Conservation (phyloP, 2,797 vertebrate species). For the Acrossocheilus fasciatus region DNA sequence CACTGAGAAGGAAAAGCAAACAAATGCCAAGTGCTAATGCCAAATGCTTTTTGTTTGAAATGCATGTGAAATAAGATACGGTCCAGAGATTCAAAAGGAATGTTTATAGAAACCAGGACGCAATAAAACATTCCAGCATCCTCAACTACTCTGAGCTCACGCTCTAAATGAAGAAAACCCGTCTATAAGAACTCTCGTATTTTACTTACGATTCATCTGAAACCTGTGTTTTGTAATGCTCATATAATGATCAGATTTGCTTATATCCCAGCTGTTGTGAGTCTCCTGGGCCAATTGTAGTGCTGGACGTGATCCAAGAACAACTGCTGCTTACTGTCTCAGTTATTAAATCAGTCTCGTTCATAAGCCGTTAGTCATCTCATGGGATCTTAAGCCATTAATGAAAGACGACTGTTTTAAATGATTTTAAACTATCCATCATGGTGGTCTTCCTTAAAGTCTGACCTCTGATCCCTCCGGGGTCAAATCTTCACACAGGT, state of each 20-base stretch:
- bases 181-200: neutral
- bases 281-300: conserved; percentile 12
- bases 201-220: neutral
- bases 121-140: conserved; percentile 40
- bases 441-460: conserved; percentile 10
- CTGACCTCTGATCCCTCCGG: conserved; percentile 10
- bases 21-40: conserved; percentile 10
- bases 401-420: neutral
- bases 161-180: conserved; percentile 30
- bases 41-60: conserved; percentile 38
- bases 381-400: neutral
- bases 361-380: neutral
- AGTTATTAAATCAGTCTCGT: neutral
- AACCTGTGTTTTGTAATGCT: conserved; percentile 5
- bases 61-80: conserved; percentile 57
- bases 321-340: conserved; percentile 21
- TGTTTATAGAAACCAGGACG: conserved; percentile 59
- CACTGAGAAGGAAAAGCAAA: neutral
- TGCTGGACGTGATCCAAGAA: conserved; percentile 11
- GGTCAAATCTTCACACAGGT: conserved; percentile 76
- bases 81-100: conserved; percentile 44
- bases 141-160: conserved; percentile 20
- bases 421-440: neutral
- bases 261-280: conserved; percentile 30
- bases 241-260: neutral